phyloP scores from a whole-genome alignment of 1,140 invertebrate species.

The Bombus pyrosoma region DNA sequence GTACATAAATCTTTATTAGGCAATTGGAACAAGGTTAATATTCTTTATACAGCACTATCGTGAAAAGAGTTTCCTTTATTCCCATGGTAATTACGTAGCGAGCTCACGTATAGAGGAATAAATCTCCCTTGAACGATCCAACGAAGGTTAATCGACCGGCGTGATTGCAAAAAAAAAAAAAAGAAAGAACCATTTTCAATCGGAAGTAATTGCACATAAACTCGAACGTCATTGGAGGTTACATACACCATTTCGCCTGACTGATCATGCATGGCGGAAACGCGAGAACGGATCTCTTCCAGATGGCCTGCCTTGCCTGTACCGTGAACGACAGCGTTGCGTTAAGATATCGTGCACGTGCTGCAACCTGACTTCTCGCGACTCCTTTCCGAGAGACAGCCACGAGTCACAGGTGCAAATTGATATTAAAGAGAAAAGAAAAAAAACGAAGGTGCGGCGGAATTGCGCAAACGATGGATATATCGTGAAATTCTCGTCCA shows the following conservation, averaged over 20 bases:
- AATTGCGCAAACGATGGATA: constrained; percentile 50
- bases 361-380: constrained; percentile 6
- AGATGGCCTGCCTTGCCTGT: background rate
- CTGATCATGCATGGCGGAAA: background rate
- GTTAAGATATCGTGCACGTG: constrained; percentile 6
- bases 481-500: constrained; percentile 58
- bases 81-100: too few relatives aligned
- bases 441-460: constrained; percentile 8
- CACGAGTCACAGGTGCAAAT: constrained; percentile 32
- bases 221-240: too few relatives aligned
- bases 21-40: background rate
- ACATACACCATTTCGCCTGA: background rate
- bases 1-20: background rate
- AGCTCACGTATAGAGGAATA: too few relatives aligned
- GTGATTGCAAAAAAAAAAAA: too few relatives aligned
- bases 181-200: too few relatives aligned
- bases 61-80: too few relatives aligned
- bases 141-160: too few relatives aligned
- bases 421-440: background rate
- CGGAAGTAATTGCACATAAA: too few relatives aligned
- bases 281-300: background rate
- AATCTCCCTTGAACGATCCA: too few relatives aligned
- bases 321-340: background rate
- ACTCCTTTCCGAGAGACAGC: background rate
- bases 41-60: background rate